phyloP scores from a whole-genome alignment of 1,140 invertebrate genomes.

The Cydia amplana region DNA sequence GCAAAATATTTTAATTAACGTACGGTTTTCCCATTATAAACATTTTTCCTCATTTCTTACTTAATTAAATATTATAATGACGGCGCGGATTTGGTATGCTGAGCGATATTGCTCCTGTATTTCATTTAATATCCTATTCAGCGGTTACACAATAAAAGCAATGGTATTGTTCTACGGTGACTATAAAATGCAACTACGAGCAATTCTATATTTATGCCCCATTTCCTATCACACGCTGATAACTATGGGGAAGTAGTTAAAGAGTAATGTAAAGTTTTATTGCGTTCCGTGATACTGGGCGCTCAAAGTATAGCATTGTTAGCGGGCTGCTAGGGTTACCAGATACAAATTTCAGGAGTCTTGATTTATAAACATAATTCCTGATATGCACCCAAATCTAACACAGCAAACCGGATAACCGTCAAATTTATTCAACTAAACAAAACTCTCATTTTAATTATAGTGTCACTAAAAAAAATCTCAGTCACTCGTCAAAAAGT shows the following conservation, averaged over 20 bases:
- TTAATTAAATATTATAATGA: slow-evolving; percentile 28
- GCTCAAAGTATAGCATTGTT: slow-evolving; percentile 70
- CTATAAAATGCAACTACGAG: slow-evolving; percentile 42
- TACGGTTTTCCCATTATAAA: background rate
- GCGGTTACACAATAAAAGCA: slow-evolving; percentile 16
- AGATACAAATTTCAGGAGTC: too few species aligned
- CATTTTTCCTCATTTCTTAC: slow-evolving; percentile 18
- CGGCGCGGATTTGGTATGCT: slow-evolving; percentile 4
- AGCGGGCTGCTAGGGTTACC: slow-evolving; percentile 37
- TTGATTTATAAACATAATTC: too few species aligned
- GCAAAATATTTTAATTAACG: background rate
- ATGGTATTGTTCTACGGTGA: slow-evolving; percentile 21
- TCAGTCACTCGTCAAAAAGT: too few species aligned
- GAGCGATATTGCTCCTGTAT: slow-evolving; percentile 12
- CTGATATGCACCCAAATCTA: too few species aligned
- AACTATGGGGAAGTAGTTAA: slow-evolving; percentile 71
- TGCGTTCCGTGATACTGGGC: slow-evolving; percentile 61
- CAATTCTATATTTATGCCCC: slow-evolving; percentile 57
- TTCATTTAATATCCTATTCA: slow-evolving; percentile 22
- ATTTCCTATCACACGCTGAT: slow-evolving; percentile 63
- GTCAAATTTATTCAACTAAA: too few species aligned
- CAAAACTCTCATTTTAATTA: too few species aligned
- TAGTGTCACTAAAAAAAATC: too few species aligned
- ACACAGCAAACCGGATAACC: too few species aligned
- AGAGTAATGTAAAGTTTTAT: slow-evolving; percentile 73